Evolutionary conservation across 2,888 invertebrate genomes (phyloP), one percentile per base, ranked within the genome.

Genomic region (Sphaerophoria taeniata): DNA sequence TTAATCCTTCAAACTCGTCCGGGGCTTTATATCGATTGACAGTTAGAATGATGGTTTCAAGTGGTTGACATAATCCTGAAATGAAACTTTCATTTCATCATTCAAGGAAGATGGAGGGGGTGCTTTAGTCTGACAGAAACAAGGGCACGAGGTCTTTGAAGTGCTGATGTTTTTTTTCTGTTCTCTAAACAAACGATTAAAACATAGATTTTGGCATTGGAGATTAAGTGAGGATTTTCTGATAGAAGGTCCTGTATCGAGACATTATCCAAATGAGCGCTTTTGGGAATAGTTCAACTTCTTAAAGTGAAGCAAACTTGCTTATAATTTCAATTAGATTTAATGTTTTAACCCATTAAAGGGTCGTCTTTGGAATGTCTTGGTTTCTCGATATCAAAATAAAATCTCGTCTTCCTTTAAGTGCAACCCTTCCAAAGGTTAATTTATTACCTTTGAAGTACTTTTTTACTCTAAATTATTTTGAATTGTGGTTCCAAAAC

Each of bases 11-110:
- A 49, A 60, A 47, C 9, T 43, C 14, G 24, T 24, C 24, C 24
- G 24, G 24, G 60, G 16, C 49, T 60, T 43, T 60, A 60, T 60
- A 34, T 65, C 81, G 74, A 81, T 65, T 71, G 75, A 71, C 70
- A 69, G 49, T 63, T 70, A 24, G 70, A 75, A 63, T 65, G 75
- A 75, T 63, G 43, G 51, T 39, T 47, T 56, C 63, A 58, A 81
- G 60, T 75, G 58, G 56, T 75, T 80, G 75, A 63, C 65, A 67
- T 81, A 67, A 60, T 76, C 76, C 75, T 65, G 16, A 65, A 65
- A 65, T 49, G 65, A 65, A 36, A 34, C 16, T 65, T 60, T 12
- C n/a, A 43, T 65, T 60, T 12, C 6, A 39, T 58, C 24, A 45
- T 39, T 24, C 24, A 31, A 7, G 39, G 34, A 65, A 3, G 14